Evolutionary conservation across 2,888 invertebrate genomes (phyloP).

Genomic region (Platynereis dumerilii): DNA sequence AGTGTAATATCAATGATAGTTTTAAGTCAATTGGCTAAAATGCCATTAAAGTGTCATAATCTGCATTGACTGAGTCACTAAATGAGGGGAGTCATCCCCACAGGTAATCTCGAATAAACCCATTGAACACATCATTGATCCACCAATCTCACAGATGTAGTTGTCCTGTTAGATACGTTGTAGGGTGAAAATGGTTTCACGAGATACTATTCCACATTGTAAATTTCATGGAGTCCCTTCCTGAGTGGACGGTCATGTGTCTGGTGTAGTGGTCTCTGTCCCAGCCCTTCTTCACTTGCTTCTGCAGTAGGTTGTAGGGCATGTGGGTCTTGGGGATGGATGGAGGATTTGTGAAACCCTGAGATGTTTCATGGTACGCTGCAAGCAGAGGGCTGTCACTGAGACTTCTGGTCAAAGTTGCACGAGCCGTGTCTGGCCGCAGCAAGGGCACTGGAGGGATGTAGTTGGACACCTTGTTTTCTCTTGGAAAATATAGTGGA

Average conservation of each 20-base stretch:
- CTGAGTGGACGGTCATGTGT: conserved; percentile 54
- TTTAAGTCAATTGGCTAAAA: too few species aligned
- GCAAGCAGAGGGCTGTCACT: conserved; percentile 41
- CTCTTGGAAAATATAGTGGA: too few species aligned
- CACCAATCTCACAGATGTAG: too few species aligned
- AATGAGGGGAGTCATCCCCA: too few species aligned
- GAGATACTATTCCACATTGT: conserved; percentile 58
- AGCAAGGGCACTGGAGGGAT: conserved; percentile 20
- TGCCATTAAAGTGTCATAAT: too few species aligned
- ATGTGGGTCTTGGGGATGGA: conserved; percentile 60
- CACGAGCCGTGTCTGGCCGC: conserved; percentile 12
- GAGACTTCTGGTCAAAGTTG: neutral
- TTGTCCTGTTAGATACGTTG: too few species aligned
- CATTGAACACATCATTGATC: too few species aligned
- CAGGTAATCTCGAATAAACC: too few species aligned
- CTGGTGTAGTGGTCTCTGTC: conserved; percentile 50
- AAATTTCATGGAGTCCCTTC: conserved; percentile 52
- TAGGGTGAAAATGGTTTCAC: too few species aligned
- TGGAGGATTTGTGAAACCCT: conserved; percentile 50
- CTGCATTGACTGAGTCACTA: too few species aligned
- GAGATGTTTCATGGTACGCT: conserved; percentile 42
- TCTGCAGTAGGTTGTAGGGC: conserved; percentile 51
- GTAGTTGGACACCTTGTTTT: neutral
- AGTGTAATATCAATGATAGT: too few species aligned
- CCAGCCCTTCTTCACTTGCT: conserved; percentile 55